These are phyloP conservation scores for Manis pentadactyla DNA, from an alignment of 2,797 vertebrate species.

Conservation along the genomic window DNA sequence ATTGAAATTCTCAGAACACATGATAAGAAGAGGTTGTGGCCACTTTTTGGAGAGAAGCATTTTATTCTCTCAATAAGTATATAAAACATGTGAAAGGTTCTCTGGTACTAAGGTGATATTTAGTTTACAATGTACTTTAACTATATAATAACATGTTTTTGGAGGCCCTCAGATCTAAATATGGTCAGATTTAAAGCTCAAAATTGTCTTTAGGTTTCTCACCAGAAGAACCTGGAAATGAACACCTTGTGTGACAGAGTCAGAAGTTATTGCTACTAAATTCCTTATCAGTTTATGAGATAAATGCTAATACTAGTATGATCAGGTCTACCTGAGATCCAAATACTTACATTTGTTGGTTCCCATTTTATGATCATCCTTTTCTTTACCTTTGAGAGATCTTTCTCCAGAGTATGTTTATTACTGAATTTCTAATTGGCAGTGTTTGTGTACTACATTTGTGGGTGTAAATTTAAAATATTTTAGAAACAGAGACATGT, in stretches of 20 bases:
- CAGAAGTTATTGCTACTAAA: neutral
- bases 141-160: neutral
- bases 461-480: slow-evolving; percentile 42
- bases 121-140: slow-evolving; percentile 23
- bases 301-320: neutral
- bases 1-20: slow-evolving; percentile 8
- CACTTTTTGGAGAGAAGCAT: neutral
- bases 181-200: slow-evolving; percentile 4
- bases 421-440: slow-evolving; percentile 51
- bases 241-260: neutral
- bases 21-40: neutral
- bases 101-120: neutral
- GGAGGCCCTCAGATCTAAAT: neutral
- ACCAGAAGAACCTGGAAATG: slow-evolving; percentile 11
- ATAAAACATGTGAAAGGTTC: neutral
- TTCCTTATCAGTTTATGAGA: neutral
- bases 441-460: slow-evolving; percentile 58
- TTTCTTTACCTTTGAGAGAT: slow-evolving; percentile 15
- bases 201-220: slow-evolving; percentile 17
- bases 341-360: neutral
- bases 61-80: slow-evolving; percentile 18
- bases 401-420: slow-evolving; percentile 34
- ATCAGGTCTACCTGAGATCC: neutral
- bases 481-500: slow-evolving; percentile 58
- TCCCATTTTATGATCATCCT: neutral